Base-by-base conservation (phyloP, 2,113 vertebrate genomes). In the Laticauda colubrina region DNA sequence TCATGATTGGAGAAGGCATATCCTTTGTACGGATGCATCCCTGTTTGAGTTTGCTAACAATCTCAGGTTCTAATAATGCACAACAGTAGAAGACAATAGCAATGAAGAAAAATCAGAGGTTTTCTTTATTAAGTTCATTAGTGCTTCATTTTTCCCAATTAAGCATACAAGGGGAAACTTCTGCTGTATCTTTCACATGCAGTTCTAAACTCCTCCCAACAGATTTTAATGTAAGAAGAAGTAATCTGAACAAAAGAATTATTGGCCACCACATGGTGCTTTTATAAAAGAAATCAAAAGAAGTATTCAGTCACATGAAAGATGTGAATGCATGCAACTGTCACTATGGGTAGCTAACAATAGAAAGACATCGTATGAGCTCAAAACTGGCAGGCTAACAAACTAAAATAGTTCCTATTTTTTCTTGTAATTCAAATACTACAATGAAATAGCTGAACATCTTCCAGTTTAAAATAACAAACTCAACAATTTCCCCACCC, bases 241-340 rank as follows among this genome's bases (percentile, higher is more conserved):
- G 21, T 56, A 86, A 90, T 89, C 45, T 53, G n/a, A 93, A 90
- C 92, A 93, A 93, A 86, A 90, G 88, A 93, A 88, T 85, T 86
- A 75, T 55, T 90, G 57, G 85, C 21, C 75, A 90, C 92, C 64
- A 85, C 29, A 90, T 87, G 89, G 20, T 34, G 61, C 2, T 18
- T 95, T 91, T 90, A 0, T 51, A 23, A 26, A 86, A 57, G 15
- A 94, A 89, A 89, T 93, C 53, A 93, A 89, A 29, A 94, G 34
- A 87, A 88, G 57, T 85, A 9, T 18, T 90, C 54, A 34, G 20
- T 14, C 12, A 2, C 59, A 20, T 21, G 53, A 92, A 92, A 92
- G 90, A 43, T 23, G 85, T 43, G 51, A 0, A 0, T 54, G 15
- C 88, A 93, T 92, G 2, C 51, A 55, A 10, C 24, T 75, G 90